Evolutionary conservation across 2,888 invertebrate species (phyloP).

Genomic region (Eupithecia dodoneata): DNA sequence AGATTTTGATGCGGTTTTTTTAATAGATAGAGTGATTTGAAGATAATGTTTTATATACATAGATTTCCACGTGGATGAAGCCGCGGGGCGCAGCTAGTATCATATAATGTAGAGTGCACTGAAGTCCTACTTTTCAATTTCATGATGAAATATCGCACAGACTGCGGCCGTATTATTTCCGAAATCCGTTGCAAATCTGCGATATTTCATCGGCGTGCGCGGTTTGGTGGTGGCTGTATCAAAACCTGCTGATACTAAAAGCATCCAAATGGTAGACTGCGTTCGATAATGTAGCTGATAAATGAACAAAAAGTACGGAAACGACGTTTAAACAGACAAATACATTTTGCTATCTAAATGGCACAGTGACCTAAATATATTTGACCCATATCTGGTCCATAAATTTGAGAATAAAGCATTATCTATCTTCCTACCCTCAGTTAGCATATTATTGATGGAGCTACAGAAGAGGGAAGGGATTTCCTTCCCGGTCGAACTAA

Average conservation of each 20-base stretch:
- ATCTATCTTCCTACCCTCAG: constrained; percentile 1
- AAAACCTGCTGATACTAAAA: constrained; percentile 26
- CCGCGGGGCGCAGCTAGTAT: too few species aligned
- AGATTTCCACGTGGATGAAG: too few species aligned
- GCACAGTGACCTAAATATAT: not conserved
- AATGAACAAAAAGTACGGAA: not conserved
- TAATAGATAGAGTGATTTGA: too few species aligned
- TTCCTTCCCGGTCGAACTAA: not conserved
- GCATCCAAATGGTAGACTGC: constrained; percentile 20
- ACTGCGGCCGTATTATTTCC: constrained; percentile 21
- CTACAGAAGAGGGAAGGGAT: not conserved
- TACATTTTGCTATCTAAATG: not conserved
- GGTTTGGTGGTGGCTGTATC: constrained; percentile 18
- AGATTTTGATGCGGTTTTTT: too few species aligned
- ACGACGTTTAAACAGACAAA: not conserved
- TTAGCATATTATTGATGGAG: not conserved
- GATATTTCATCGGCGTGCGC: constrained; percentile 20
- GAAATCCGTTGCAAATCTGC: constrained; percentile 19
- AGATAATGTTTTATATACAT: too few species aligned
- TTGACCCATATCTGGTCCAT: not conserved
- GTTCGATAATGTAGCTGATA: constrained; percentile 13
- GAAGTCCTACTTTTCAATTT: constrained; percentile 17
- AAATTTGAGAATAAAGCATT: not conserved
- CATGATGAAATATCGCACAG: constrained; percentile 14
- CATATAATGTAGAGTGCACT: constrained; percentile 1